Conservation (phyloP, 2,888 invertebrate species). For the Ptilodon capucinus region DNA sequence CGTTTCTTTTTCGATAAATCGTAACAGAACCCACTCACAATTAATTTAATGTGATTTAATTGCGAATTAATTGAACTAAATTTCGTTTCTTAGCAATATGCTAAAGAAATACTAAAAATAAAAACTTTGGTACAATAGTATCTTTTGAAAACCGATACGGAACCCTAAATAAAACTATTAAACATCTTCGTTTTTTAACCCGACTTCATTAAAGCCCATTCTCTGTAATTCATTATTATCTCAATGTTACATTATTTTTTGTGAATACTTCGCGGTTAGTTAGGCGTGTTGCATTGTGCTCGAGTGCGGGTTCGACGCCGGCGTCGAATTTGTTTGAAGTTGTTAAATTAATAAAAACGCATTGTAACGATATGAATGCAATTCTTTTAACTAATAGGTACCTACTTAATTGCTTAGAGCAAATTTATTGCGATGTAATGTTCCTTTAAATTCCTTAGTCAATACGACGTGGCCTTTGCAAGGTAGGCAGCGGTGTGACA, state of each 20-base stretch:
- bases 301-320: not conserved
- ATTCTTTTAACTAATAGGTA: not conserved
- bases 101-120: too few relatives aligned
- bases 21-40: too few relatives aligned
- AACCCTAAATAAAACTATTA: constrained; percentile 41
- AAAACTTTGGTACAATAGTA: too few relatives aligned
- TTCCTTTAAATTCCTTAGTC: too few relatives aligned
- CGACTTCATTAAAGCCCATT: constrained; percentile 61
- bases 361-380: not conserved
- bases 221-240: constrained; percentile 41
- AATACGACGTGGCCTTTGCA: too few relatives aligned
- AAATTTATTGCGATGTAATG: too few relatives aligned
- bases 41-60: too few relatives aligned
- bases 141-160: constrained; percentile 10
- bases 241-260: constrained; percentile 40
- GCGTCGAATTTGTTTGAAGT: not conserved
- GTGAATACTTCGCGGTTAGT: constrained; percentile 42
- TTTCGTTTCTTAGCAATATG: too few relatives aligned
- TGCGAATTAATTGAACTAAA: too few relatives aligned
- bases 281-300: constrained; percentile 27
- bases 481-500: too few relatives aligned
- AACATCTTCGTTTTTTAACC: constrained; percentile 29
- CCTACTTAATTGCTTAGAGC: not conserved
- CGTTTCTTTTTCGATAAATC: too few relatives aligned
- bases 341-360: not conserved